A percentile compares a stretch with the other conserved stretches of the same genome.
phyloP scores from a whole-genome alignment of 2,113 vertebrate genomes.

The Coracopsis vasa region DNA sequence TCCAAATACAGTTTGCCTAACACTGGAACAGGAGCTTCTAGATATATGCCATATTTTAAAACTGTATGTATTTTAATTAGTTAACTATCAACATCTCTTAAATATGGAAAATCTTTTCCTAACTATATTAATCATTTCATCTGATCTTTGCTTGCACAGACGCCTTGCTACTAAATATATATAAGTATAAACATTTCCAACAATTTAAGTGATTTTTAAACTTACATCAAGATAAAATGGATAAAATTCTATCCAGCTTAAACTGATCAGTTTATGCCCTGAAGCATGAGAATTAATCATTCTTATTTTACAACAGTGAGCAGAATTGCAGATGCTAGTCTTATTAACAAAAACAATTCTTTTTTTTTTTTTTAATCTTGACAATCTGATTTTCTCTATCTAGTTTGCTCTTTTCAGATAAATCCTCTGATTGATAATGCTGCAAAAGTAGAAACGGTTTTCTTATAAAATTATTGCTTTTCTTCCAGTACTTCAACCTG shows the following conservation, averaged over 20 bases:
- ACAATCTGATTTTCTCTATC: neutral
- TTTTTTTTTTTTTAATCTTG: neutral
- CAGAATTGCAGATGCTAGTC: neutral
- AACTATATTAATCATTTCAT: neutral
- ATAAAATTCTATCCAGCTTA: neutral
- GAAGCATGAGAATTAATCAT: neutral
- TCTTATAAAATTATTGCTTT: neutral
- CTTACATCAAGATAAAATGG: neutral
- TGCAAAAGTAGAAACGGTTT: neutral
- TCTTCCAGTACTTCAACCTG: neutral
- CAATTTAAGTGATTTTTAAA: neutral
- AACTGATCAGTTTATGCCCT: neutral
- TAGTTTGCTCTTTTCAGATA: neutral
- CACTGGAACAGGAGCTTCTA: neutral
- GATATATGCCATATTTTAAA: neutral
- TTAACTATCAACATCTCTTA: neutral
- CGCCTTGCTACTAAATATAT: neutral
- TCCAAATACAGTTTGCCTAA: neutral
- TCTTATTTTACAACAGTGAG: neutral
- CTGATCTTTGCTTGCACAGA: neutral
- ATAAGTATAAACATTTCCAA: neutral
- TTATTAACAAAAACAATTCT: neutral
- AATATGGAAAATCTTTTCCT: neutral
- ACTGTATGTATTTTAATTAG: neutral
- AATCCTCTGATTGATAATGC: neutral